A percentile compares a stretch with the other conserved stretches of the same genome.
Conservation (phyloP, 2,113 vertebrate genomes). For the Choloepus hoffmanni region DNA sequence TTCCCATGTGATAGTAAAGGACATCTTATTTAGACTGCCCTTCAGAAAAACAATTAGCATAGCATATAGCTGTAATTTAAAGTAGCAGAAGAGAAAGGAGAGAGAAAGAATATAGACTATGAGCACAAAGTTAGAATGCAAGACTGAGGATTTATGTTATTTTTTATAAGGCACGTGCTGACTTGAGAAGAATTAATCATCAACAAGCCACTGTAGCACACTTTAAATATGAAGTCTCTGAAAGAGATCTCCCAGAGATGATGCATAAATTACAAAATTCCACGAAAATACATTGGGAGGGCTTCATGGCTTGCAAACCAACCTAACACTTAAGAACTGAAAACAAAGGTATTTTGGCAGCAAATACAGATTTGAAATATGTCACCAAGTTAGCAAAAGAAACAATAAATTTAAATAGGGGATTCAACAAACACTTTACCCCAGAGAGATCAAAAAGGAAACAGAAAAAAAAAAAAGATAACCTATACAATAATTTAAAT, state of each 20-base stretch:
- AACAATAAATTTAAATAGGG: background rate
- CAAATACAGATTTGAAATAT: background rate
- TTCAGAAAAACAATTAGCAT: background rate
- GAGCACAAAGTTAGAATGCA: background rate
- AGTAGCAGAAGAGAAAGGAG: background rate
- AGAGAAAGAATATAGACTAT: background rate
- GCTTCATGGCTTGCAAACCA: background rate
- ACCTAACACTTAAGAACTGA: background rate
- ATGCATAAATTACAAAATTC: background rate
- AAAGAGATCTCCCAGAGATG: background rate
- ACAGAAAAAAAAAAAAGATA: background rate
- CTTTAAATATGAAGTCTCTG: background rate
- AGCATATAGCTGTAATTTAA: background rate
- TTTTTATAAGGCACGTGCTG: background rate
- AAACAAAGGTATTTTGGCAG: background rate
- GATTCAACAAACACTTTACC: background rate
- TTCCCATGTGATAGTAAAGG: background rate
- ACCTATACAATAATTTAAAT: background rate
- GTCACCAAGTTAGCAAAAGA: conserved; percentile 1
- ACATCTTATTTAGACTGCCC: background rate
- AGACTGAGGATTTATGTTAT: background rate
- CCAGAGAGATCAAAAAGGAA: background rate
- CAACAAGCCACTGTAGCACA: background rate
- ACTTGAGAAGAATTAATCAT: background rate
- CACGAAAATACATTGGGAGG: background rate